Evolutionary conservation across 1,140 invertebrate species (phyloP), one percentile per base, ranked within the genome.

Genomic region (Zaprionus capensis): DNA sequence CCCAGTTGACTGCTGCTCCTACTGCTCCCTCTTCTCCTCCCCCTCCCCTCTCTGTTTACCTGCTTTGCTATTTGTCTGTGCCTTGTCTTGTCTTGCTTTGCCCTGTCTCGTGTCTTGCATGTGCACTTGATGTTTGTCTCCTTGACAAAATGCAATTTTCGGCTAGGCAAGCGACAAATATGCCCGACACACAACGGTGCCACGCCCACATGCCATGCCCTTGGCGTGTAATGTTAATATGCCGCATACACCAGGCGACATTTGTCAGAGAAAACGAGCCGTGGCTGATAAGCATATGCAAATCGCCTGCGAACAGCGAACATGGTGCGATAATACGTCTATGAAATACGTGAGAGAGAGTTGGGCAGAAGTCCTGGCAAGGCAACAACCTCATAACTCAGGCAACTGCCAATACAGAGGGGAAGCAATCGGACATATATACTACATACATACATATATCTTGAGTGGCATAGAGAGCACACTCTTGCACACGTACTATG

Each of bases 281-380:
- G 7, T 44, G 41, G 0, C n/a, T 59, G 75, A 68, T 69, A 69
- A 78, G 65, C 65, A 74, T 78, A 75, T 78, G 71, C 34, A 75
- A 78, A 78, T 78, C 51, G 34, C 38, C 53, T 17, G 24, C 64
- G 24, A 31, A 57, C 41, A 67, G 7, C 51, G 26, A 9, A 15
- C 12, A 26, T 15, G 28, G 12, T 15, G 66, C 28, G 17, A 62
- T 63, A 63, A 69, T 51, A 26, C 9, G 26, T 41, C 64, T 15
- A 62, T 63, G 26, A 62, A 70, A 12, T 28, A 75, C 66, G 46
- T 49, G 46, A 49, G 20, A 11, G 7, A 12, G 41, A 14, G 7
- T 9, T 22, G 46, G 5, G 20, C 14, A 9, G 41, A n/a, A 44
- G 41, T 17, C 2, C 1, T 34, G 14, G 5, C 51, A 55, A 34